Evolutionary conservation across 1,140 invertebrate genomes (phyloP).

Genomic region (Mactra quadrangularis): DNA sequence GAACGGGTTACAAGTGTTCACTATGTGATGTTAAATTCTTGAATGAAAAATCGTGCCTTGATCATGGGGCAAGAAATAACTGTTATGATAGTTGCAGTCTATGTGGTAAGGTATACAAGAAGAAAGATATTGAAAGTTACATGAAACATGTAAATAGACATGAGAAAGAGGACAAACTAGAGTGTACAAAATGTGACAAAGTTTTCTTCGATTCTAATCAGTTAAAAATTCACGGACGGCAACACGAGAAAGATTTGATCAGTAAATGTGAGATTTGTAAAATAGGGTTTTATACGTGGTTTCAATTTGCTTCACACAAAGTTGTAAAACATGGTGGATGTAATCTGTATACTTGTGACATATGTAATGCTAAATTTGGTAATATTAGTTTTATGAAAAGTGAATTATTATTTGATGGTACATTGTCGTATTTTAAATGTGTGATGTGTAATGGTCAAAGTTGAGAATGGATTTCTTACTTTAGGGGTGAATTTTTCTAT

Average conservation of each 20-base stretch:
- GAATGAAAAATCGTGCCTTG: slow-evolving; percentile 13
- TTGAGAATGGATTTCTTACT: not conserved
- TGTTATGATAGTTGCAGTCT: slow-evolving; percentile 39
- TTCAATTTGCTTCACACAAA: slow-evolving; percentile 49
- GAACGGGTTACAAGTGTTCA: slow-evolving; percentile 23
- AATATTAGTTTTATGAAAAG: slow-evolving; percentile 51
- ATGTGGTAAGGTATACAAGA: slow-evolving; percentile 43
- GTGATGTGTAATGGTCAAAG: slow-evolving; percentile 29
- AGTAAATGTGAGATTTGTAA: slow-evolving; percentile 14
- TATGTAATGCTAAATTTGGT: slow-evolving; percentile 44
- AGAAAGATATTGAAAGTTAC: slow-evolving; percentile 21
- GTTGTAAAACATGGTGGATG: slow-evolving; percentile 2
- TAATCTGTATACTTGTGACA: slow-evolving; percentile 47
- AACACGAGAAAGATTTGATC: not conserved
- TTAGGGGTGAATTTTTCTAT: too few relatives aligned
- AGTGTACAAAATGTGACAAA: slow-evolving; percentile 18
- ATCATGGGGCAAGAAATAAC: slow-evolving; percentile 13
- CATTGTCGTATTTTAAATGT: slow-evolving; percentile 50
- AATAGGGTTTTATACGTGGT: slow-evolving; percentile 31
- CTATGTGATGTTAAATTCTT: slow-evolving; percentile 43
- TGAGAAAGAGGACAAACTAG: slow-evolving; percentile 27
- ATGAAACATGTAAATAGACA: slow-evolving; percentile 27
- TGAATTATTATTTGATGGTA: slow-evolving; percentile 40
- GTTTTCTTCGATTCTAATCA: slow-evolving; percentile 36
- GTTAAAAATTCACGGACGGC: slow-evolving; percentile 19